Conservation (phyloP, 2,888 invertebrate genomes). For the Acleris sparsana region DNA sequence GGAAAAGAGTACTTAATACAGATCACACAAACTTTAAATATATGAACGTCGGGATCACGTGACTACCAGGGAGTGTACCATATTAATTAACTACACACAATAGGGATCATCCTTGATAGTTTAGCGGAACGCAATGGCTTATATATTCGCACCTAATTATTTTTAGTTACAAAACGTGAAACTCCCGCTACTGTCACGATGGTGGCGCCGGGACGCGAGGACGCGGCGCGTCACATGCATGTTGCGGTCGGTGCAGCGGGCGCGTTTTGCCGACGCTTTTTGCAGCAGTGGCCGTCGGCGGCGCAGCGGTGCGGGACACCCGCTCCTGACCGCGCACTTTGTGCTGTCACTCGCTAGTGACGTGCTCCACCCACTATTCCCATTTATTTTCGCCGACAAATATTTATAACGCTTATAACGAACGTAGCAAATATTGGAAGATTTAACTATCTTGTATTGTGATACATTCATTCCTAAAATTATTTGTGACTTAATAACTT, state of each 20-base stretch:
- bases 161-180: no score
- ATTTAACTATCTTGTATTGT: no score
- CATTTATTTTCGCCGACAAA: background rate
- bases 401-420: background rate
- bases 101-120: background rate
- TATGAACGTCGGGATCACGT: no score
- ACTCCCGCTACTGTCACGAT: no score
- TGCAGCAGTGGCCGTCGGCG: constrained; percentile 49
- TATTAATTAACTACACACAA: no score
- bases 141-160: background rate
- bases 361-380: background rate
- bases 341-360: constrained; percentile 17
- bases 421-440: no score
- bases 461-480: no score
- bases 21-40: no score
- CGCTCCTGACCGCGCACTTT: constrained; percentile 43
- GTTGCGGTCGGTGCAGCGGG: constrained; percentile 62
- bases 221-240: constrained; percentile 55
- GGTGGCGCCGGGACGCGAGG: constrained; percentile 20
- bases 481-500: no score
- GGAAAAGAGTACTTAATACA: no score
- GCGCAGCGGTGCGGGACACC: constrained; percentile 42
- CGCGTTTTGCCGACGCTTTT: constrained; percentile 68
- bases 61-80: no score
- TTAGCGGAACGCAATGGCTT: no score